Evolutionary conservation across 2,113 vertebrate species (phyloP), one percentile per base, ranked within the genome.

Genomic region (cattle (Bos taurus)): DNA sequence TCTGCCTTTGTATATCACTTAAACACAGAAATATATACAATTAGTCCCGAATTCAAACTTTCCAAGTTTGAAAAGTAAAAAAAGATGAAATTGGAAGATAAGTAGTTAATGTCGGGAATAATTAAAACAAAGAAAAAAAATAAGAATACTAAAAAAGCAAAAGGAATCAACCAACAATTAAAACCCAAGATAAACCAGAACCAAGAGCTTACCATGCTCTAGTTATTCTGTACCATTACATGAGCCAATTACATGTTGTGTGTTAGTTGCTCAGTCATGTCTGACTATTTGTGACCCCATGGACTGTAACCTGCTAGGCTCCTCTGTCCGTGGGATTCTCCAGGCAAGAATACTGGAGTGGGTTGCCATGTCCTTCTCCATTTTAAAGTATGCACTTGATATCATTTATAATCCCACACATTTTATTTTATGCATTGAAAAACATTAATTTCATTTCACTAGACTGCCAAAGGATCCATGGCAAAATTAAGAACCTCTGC

Each of bases 121-220:
- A 97, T 91, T 90, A 85, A 90, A 93, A 93, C 48, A 56, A 15
- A 93, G n/a, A 60, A n/a, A 94, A 94, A 30, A 94, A 92, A 74
- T 23, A 28, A 43, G 15, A 96, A 85, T 78, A 74, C 25, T 77
- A 52, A 91, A 94, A 89, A 94, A 91, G 23, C 82, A 97, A 92
- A 97, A 96, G 30, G 81, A 85, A 91, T 40, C 26, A 36, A 67
- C 60, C 28, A 90, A 94, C 56, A 19, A 95, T 78, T 57, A 93
- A 95, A 95, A 96, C n/a, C 21, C 19, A 46, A 92, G 50, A 88
- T 60, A 96, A 95, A 94, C 60, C 50, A 96, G 81, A 98, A 95
- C 6, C 64, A 97, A 95, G 86, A 88, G 60, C 17, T 92, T 88
- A 89, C 14, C 33, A 59, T 30, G 78, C n/a, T 98, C 96, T 90